Evolutionary conservation across 2,797 vertebrate species (phyloP), one percentile per base, ranked within the genome.

Genomic region (Tokudaia tokunoshimensis): DNA sequence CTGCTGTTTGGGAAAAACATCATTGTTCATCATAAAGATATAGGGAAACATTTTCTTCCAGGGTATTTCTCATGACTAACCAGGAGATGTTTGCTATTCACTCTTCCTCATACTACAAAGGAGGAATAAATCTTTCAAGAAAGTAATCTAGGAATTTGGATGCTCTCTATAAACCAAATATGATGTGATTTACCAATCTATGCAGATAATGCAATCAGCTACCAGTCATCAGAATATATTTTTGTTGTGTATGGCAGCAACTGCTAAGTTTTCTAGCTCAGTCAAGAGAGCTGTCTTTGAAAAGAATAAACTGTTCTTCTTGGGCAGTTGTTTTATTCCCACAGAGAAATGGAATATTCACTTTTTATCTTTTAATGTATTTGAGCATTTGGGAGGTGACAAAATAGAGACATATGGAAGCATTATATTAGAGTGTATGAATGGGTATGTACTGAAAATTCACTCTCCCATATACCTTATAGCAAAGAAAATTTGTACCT

Each of bases 311-410:
- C 50, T 78, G 20, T 76, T 47, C 20, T 87, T 96, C 75, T 95
- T 81, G 95, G 63, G 13, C 76, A 74, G 12, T 92, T 86, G 70
- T 55, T 74, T 94, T 94, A 67, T 89, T 74, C 81, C 44, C 57
- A 37, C 50, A 63, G 47, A 90, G 15, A 70, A 81, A 85, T 84
- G 26, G 94, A 94, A 96, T 80, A 50, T 81, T 84, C 63, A 44
- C 59, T 89, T 92, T 95, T 84, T 95, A 92, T 94, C 59, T 96
- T 95, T 89, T 89, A 96, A 91, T 85, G 59, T 93, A 92, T 29
- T 94, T 95, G 24, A 83, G 92, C 31, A 89, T 70, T 80, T 74
- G 94, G 91, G 87, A 89, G 57, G 4, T 94, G 81, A 79, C 52
- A 87, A 90, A 94, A 92, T 31, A 96, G 31, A 95, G 61, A 96